Percentiles rank a stretch among this genome's conserved stretches.
Conservation (phyloP, 2,888 invertebrate species). For the Ophioninae sp. region DNA sequence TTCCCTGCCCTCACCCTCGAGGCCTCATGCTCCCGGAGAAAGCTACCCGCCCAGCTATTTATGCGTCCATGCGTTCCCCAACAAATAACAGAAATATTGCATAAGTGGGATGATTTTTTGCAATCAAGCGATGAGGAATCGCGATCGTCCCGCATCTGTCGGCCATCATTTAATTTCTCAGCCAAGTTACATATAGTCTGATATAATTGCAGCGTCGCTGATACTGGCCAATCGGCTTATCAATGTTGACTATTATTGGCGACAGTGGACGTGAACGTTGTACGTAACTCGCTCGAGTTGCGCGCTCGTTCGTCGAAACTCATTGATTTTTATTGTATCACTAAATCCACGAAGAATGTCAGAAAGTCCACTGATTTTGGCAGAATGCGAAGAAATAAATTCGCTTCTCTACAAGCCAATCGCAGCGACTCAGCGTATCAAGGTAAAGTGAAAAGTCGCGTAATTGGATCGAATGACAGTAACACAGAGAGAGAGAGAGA, state of each 20-base stretch:
- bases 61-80: too few species aligned
- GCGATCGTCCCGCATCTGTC: background rate
- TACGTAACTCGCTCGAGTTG: constrained; percentile 5
- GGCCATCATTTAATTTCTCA: background rate
- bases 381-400: constrained; percentile 78
- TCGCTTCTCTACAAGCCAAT: constrained; percentile 76
- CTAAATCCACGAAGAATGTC: constrained; percentile 67
- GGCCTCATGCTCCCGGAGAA: too few species aligned
- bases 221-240: constrained; percentile 47
- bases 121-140: background rate
- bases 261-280: constrained; percentile 30
- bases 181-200: constrained; percentile 5
- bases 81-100: background rate
- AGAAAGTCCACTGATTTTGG: constrained; percentile 73
- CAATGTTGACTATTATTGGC: constrained; percentile 59
- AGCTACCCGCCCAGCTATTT: too few species aligned
- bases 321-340: constrained; percentile 17
- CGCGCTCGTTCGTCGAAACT: constrained; percentile 18
- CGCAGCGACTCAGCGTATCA: constrained; percentile 85
- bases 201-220: constrained; percentile 15
- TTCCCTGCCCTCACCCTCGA: too few species aligned
- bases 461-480: background rate
- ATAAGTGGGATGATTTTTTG: background rate
- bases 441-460: constrained; percentile 82
- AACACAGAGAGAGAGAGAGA: background rate